Percentiles rank a stretch among this genome's conserved stretches.
Conservation (phyloP, 2,888 invertebrate genomes). For the Galerucella calmariensis region DNA sequence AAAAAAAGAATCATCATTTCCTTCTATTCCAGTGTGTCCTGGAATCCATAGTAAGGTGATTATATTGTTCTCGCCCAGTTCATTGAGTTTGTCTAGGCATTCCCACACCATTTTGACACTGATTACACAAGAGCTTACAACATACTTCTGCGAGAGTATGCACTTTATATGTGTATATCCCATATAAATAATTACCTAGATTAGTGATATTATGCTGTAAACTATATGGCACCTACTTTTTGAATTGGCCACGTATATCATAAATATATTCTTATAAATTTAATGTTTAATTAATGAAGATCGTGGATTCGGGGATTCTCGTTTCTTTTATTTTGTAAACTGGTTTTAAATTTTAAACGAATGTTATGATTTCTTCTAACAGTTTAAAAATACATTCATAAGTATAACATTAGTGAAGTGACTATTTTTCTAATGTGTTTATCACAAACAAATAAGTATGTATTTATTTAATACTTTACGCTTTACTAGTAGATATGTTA, state of each 20-base stretch:
- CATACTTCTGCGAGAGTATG: too few species aligned
- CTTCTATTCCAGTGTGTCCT: too few species aligned
- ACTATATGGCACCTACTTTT: neutral
- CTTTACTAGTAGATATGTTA: neutral
- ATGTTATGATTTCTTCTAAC: constrained; percentile 9
- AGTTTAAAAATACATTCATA: constrained; percentile 7
- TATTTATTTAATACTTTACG: neutral
- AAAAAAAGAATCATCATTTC: too few species aligned
- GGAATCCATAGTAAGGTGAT: too few species aligned
- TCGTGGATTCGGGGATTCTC: constrained; percentile 33
- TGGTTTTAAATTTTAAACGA: constrained; percentile 28
- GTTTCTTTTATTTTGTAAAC: constrained; percentile 38
- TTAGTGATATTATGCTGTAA: neutral
- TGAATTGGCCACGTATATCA: neutral
- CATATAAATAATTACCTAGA: neutral
- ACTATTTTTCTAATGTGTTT: constrained; percentile 11
- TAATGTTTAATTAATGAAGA: constrained; percentile 21
- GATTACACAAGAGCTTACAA: too few species aligned
- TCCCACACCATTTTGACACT: too few species aligned
- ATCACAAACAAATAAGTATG: neutral
- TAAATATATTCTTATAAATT: constrained; percentile 2
- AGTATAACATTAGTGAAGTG: constrained; percentile 10
- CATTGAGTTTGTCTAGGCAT: too few species aligned
- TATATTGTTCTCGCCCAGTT: too few species aligned
- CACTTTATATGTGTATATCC: neutral